Evolutionary conservation across 1,140 invertebrate genomes (phyloP).

Genomic region (Drosophila takahashii): DNA sequence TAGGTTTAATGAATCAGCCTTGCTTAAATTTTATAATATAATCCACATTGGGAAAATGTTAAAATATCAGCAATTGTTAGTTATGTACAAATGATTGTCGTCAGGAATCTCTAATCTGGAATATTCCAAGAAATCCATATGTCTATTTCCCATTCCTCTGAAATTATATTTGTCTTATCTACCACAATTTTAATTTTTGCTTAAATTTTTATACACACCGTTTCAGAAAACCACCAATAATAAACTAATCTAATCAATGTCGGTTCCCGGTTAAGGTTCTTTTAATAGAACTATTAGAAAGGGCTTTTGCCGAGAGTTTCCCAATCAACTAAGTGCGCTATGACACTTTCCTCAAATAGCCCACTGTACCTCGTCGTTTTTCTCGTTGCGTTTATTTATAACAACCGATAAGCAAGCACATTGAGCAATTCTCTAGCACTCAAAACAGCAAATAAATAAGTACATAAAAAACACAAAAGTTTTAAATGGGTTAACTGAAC

Average conservation of each 20-base stretch:
- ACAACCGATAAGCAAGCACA: conserved; percentile 38
- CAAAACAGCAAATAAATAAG: conserved; percentile 24
- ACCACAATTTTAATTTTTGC: background rate
- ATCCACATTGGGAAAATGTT: background rate
- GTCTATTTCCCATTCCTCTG: background rate
- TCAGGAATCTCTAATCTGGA: background rate
- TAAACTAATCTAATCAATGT: background rate
- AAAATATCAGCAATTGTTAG: background rate
- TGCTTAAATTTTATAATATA: background rate
- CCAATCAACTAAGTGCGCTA: conserved; percentile 8
- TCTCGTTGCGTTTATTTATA: conserved; percentile 39
- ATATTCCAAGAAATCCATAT: background rate
- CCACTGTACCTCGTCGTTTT: conserved; percentile 26
- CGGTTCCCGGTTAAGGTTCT: background rate
- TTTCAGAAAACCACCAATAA: background rate
- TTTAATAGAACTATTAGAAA: background rate
- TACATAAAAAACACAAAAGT: conserved; percentile 26
- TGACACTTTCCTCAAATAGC: conserved; percentile 8
- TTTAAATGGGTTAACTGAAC: conserved; percentile 45
- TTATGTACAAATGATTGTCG: background rate
- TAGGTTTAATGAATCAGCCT: background rate
- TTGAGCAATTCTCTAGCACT: conserved; percentile 31
- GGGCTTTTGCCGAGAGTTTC: background rate
- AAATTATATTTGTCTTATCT: conserved; percentile 1
- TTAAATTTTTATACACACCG: background rate